phyloP scores from a whole-genome alignment of 2,888 invertebrate genomes.

The Eutolmus rufibarbis region DNA sequence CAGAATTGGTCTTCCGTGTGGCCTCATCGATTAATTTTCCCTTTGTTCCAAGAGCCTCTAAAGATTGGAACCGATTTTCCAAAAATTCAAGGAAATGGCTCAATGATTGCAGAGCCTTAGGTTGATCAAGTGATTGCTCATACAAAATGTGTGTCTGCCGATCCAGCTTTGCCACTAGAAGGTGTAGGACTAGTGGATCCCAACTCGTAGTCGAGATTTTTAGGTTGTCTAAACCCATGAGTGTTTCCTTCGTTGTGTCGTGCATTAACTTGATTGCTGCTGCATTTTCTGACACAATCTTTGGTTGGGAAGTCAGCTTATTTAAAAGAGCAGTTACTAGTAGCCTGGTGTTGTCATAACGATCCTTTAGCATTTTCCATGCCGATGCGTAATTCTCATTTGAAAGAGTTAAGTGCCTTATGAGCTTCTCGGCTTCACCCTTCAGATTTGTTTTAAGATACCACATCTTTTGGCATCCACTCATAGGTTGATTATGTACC shows the following conservation, averaged over 20 bases:
- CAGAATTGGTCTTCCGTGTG: background rate
- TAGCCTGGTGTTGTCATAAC: background rate
- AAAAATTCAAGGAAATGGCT: background rate
- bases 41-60: background rate
- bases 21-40: background rate
- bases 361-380: background rate
- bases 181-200: background rate
- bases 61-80: background rate
- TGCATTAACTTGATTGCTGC: background rate
- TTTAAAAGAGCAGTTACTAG: background rate
- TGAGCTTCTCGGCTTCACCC: background rate
- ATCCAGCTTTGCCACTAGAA: background rate
- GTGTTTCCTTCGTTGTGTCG: background rate
- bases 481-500: constrained; percentile 5
- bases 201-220: background rate
- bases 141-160: background rate
- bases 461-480: background rate
- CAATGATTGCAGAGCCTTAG: background rate
- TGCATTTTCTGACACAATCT: background rate
- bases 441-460: background rate
- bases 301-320: background rate
- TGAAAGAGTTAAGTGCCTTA: background rate
- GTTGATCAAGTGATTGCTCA: background rate
- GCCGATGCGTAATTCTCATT: too few relatives aligned
- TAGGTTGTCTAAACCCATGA: background rate